phyloP scores from a whole-genome alignment of 1,140 invertebrate species.

The Amyelois transitella region DNA sequence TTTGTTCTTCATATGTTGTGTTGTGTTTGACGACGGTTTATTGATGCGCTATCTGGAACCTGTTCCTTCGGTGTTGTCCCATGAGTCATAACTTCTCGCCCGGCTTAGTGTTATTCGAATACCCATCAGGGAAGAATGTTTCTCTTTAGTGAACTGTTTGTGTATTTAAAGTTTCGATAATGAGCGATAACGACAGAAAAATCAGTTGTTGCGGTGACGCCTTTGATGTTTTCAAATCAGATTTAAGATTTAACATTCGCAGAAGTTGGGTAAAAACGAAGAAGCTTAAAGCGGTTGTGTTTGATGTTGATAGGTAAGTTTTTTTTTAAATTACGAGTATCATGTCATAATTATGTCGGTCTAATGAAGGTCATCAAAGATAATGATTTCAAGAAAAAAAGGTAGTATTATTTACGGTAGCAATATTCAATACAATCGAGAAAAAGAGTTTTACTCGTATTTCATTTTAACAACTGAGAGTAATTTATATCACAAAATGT shows the following conservation, averaged over 20 bases:
- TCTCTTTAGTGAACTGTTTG: not conserved
- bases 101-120: constrained; percentile 10
- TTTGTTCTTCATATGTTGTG: not conserved
- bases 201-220: constrained; percentile 34
- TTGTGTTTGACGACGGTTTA: constrained; percentile 1
- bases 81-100: constrained; percentile 9
- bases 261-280: constrained; percentile 45
- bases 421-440: no score
- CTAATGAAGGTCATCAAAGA: no score
- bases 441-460: no score
- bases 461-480: no score
- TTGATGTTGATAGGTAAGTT: constrained; percentile 40
- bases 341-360: no score
- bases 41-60: constrained; percentile 3
- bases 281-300: constrained; percentile 31
- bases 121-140: constrained; percentile 4
- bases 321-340: not conserved
- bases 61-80: constrained; percentile 6
- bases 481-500: no score
- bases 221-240: constrained; percentile 27
- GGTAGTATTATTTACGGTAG: no score
- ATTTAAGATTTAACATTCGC: constrained; percentile 32
- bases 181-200: constrained; percentile 13
- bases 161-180: constrained; percentile 2
- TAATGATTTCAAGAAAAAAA: no score